These are phyloP conservation scores for Temnothorax nylanderi DNA, from an alignment of 1,140 invertebrate species.

Conservation along the genomic window DNA sequence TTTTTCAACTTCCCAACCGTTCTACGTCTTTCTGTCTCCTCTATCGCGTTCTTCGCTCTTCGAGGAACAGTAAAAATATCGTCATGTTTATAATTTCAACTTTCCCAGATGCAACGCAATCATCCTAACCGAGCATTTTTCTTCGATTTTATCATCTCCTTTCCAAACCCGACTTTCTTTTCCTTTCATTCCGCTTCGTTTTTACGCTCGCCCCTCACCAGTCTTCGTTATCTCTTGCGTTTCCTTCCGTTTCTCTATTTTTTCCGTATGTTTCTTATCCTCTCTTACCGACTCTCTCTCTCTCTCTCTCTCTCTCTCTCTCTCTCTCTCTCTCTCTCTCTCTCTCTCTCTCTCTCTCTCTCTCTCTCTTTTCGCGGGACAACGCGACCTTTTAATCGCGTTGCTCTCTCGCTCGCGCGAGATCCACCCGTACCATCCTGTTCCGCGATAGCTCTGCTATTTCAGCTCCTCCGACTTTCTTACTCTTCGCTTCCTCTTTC, in stretches of 20 bases:
- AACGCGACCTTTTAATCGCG: slow-evolving; percentile 35
- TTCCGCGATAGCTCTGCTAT: background rate
- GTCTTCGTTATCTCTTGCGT: background rate
- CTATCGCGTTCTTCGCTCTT: background rate
- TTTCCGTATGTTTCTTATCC: background rate
- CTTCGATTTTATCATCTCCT: slow-evolving; percentile 27
- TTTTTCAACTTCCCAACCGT: slow-evolving; percentile 34
- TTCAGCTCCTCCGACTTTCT: slow-evolving; percentile 43
- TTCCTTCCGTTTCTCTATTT: background rate
- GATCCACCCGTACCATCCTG: slow-evolving; percentile 6
- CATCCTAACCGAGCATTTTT: slow-evolving; percentile 45
- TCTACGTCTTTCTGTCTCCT: background rate
- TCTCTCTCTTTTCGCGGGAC: background rate
- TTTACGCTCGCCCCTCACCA: background rate
- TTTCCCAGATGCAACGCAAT: slow-evolving; percentile 1
- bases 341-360: background rate
- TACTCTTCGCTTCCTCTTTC: slow-evolving; percentile 38
- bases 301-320: background rate
- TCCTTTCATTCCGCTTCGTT: background rate
- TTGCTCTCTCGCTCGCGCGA: slow-evolving; percentile 36
- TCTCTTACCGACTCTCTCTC: background rate
- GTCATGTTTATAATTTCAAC: slow-evolving; percentile 18
- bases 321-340: background rate
- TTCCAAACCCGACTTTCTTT: slow-evolving; percentile 11
- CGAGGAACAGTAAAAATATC: slow-evolving; percentile 3